Percentiles rank a stretch among this genome's conserved stretches.
These are phyloP conservation scores for Phaethon lepturus DNA, from an alignment of 2,113 vertebrate genomes.

Conservation along the genomic window DNA sequence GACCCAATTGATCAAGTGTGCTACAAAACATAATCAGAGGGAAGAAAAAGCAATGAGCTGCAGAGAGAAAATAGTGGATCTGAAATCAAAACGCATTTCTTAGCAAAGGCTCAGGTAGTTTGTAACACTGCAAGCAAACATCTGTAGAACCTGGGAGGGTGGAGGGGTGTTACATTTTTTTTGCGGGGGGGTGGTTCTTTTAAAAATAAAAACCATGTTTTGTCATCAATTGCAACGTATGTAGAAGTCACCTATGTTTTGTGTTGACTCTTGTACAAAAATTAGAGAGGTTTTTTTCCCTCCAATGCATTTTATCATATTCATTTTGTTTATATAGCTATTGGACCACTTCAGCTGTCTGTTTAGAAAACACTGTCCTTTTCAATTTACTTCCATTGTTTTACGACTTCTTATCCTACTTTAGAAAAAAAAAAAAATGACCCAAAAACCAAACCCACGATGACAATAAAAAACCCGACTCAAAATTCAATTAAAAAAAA, in stretches of 20 bases:
- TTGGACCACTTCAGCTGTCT: background rate
- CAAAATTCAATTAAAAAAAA: background rate
- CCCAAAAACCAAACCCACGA: background rate
- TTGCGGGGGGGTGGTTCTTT: too few relatives aligned
- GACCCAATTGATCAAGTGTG: background rate
- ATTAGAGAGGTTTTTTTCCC: fast-evolving
- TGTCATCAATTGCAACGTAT: background rate
- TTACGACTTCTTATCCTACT: background rate
- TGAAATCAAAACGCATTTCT: background rate
- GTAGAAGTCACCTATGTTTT: background rate
- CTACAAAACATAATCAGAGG: background rate
- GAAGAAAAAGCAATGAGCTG: background rate
- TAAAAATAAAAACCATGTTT: background rate
- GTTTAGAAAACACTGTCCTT: background rate
- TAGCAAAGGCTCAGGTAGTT: background rate
- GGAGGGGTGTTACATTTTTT: background rate
- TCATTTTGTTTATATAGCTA: background rate
- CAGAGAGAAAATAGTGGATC: background rate
- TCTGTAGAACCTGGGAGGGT: background rate
- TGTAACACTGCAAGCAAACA: background rate
- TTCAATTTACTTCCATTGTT: background rate
- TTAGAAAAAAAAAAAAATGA: fast-evolving
- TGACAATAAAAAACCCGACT: fast-evolving
- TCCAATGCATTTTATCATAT: background rate
- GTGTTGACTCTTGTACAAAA: background rate